Percentiles rank a stretch among this genome's conserved stretches.
phyloP scores from a whole-genome alignment of 2,888 invertebrate genomes.

The Phymatocera aterrima region DNA sequence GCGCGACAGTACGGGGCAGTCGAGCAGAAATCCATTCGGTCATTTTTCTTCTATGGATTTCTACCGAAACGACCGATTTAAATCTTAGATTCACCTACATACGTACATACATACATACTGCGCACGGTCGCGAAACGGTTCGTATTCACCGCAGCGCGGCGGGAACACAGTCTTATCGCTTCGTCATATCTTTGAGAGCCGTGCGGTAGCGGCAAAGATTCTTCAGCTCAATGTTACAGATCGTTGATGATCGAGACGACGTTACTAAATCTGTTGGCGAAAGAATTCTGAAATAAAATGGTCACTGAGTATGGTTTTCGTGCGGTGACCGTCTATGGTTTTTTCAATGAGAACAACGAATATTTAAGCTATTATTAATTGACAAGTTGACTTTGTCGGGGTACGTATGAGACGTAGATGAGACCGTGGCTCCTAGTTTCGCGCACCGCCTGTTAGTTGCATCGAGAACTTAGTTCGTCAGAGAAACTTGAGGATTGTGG shows the following conservation, averaged over 20 bases:
- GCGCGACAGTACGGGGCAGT: conserved; percentile 17
- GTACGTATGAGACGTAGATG: neutral
- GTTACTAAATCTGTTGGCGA: neutral
- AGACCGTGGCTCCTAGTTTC: neutral
- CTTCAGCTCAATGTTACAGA: neutral
- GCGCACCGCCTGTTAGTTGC: conserved; percentile 21
- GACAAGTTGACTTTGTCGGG: neutral
- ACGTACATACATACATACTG: no score
- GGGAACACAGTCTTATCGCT: neutral
- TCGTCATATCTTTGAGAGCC: conserved; percentile 8
- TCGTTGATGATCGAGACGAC: neutral
- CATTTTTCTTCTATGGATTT: conserved; percentile 36
- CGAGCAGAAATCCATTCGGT: conserved; percentile 36
- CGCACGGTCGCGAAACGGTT: neutral
- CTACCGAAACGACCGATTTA: conserved; percentile 31
- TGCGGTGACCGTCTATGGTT: no score
- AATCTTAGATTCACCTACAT: conserved; percentile 15
- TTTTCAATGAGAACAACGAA: neutral
- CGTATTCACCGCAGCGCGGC: neutral
- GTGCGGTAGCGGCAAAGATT: neutral
- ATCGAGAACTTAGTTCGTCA: conserved; percentile 23
- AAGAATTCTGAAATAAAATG: neutral
- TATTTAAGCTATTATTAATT: neutral
- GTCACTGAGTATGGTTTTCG: neutral
- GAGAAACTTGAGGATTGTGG: conserved; percentile 62